Evolutionary conservation across 2,113 vertebrate genomes (phyloP), one percentile per base, ranked within the genome.

Genomic region (Ptyas mucosa): DNA sequence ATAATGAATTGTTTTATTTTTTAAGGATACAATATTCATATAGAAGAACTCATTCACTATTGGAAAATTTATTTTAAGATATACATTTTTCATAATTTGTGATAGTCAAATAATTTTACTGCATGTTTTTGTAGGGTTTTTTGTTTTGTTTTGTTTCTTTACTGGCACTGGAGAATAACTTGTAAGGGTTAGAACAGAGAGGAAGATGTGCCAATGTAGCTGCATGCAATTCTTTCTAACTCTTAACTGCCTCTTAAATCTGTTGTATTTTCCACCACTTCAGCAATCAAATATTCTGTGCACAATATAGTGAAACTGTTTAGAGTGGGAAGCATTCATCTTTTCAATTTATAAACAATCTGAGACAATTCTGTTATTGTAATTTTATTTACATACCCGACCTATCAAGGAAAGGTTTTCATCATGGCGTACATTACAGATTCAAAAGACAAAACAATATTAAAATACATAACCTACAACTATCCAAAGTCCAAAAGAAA

Each of bases 161-260:
- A 89, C 51, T 92, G 55, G 88, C 88, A 94, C 94, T 95, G 94
- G 92, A 34, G 14, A 91, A 93, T 94, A 93, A 91, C 29, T 24
- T 91, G 64, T 89, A 86, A 18, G 3, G 10, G 89, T 2, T 46
- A 10, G 29, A 92, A 64, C 51, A 88, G 69, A 91, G 81, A 52
- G 88, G 12, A 53, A 94, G 9, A 85, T 23, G 7, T 64, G 43
- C 29, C 21, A 14, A 9, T 75, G 75, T 89, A 89, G 46, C 12
- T 81, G 20, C 15, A 55, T 89, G 55, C 1, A 49, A 2, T 24
- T 92, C 4, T 89, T 85, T 85, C 39, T 89, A 39, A 75, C 8
- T 43, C 10, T 24, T 51, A 58, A 39, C 29, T 89, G 49, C 21
- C 43, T 85, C 4, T n/a, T 20, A 21, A 18, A 51, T 4, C 26